Evolutionary conservation across 2,113 vertebrate genomes (phyloP).

Genomic region (Gymnobelideus leadbeateri): DNA sequence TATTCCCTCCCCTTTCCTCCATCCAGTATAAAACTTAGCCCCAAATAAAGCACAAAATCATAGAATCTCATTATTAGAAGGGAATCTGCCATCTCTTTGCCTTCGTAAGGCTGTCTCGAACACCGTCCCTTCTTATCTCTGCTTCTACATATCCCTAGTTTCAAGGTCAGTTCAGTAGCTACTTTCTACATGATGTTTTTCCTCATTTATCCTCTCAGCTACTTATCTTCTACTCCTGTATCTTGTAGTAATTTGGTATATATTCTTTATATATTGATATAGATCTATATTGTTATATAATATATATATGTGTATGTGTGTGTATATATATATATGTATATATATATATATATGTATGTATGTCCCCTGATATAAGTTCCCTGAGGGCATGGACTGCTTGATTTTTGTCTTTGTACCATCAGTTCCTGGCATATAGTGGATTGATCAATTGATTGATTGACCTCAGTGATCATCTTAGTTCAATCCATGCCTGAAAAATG

Average conservation of each 20-base stretch:
- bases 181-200: not conserved
- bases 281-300: not conserved
- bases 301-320: too few species aligned
- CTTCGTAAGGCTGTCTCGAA: not conserved
- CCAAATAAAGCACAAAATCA: not conserved
- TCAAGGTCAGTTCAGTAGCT: not conserved
- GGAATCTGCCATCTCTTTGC: not conserved
- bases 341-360: too few species aligned
- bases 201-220: not conserved
- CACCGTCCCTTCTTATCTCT: not conserved
- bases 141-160: not conserved
- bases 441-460: not conserved
- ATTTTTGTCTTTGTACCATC: not conserved
- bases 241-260: not conserved
- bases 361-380: not conserved
- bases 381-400: not conserved
- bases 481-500: not conserved
- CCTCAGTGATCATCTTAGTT: not conserved
- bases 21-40: not conserved
- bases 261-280: not conserved
- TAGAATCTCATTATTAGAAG: not conserved
- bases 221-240: not conserved
- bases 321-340: too few species aligned
- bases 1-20: not conserved
- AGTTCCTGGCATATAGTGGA: not conserved